Conservation (phyloP, 2,797 vertebrate species). For the Poeciliopsis infans region DNA sequence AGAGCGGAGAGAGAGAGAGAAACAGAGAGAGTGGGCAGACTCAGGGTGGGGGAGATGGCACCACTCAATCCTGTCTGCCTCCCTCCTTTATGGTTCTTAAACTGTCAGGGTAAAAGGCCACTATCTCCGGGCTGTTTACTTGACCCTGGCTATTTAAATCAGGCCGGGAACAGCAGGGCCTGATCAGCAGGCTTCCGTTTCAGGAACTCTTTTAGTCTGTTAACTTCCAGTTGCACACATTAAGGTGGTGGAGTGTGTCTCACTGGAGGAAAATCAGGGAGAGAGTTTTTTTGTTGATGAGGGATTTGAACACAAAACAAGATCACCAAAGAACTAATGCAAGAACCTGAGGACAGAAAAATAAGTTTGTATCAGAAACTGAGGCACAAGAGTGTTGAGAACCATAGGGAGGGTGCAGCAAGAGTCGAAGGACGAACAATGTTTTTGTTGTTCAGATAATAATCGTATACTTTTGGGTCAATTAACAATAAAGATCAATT, state of each 20-base stretch:
- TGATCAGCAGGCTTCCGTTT: slow-evolving; percentile 69
- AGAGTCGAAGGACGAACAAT: slow-evolving; percentile 52
- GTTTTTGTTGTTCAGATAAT: slow-evolving; percentile 78
- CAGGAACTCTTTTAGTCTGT: slow-evolving; percentile 71
- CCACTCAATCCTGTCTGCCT: slow-evolving; percentile 22
- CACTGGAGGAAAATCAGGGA: slow-evolving; percentile 51
- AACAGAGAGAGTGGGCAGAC: slow-evolving; percentile 28
- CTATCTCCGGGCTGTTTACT: slow-evolving; percentile 19
- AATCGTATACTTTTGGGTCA: slow-evolving; percentile 75
- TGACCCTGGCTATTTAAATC: slow-evolving; percentile 66
- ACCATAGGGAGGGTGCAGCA: slow-evolving; percentile 16
- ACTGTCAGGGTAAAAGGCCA: slow-evolving; percentile 53
- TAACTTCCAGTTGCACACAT: slow-evolving; percentile 68
- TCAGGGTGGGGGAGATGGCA: slow-evolving; percentile 24
- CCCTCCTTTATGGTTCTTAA: slow-evolving; percentile 50
- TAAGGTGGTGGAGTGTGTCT: slow-evolving; percentile 63
- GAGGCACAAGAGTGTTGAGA: slow-evolving; percentile 54
- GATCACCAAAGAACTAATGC: slow-evolving; percentile 59
- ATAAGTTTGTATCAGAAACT: slow-evolving; percentile 61
- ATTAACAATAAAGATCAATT: slow-evolving; percentile 83
- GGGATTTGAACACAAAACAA: slow-evolving; percentile 72
- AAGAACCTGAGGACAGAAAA: slow-evolving; percentile 56
- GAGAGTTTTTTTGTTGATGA: slow-evolving; percentile 50
- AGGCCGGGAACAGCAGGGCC: slow-evolving; percentile 56
- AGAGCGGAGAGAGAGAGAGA: slow-evolving; percentile 36